These are phyloP conservation scores for Drepana arcuata DNA, from an alignment of 1,140 invertebrate species.

Conservation along the genomic window DNA sequence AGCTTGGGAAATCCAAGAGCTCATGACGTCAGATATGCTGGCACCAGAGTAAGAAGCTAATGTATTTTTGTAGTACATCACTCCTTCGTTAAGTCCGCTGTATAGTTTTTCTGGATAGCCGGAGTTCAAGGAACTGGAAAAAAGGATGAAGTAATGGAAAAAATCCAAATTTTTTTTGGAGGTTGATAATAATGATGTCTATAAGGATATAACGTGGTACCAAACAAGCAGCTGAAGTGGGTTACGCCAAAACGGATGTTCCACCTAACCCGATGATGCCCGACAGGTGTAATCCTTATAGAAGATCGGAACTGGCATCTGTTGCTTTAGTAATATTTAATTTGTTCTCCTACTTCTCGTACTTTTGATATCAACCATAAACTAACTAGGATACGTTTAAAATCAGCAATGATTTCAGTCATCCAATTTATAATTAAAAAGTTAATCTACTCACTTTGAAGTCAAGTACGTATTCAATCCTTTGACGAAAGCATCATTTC, in stretches of 20 bases:
- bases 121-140: constrained; percentile 68
- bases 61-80: constrained; percentile 34
- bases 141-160: no score
- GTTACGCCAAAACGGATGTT: no score
- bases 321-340: no score
- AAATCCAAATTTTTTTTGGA: no score
- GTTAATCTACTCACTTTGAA: constrained; percentile 25
- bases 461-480: constrained; percentile 74
- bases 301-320: no score
- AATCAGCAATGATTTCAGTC: background rate
- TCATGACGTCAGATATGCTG: constrained; percentile 71
- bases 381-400: constrained; percentile 1
- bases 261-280: no score
- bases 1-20: constrained; percentile 79
- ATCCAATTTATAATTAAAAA: background rate
- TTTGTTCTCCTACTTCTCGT: no score
- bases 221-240: no score
- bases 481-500: constrained; percentile 74
- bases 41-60: constrained; percentile 25
- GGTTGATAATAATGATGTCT: no score
- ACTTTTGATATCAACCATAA: no score
- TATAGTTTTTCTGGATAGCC: constrained; percentile 76
- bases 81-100: constrained; percentile 69
- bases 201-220: no score
- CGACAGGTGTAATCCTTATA: no score